Percentiles rank a stretch among this genome's conserved stretches.
These are phyloP conservation scores for Pangasius mekongensis DNA, from an alignment of 2,797 vertebrate genomes.

Conservation along the genomic window DNA sequence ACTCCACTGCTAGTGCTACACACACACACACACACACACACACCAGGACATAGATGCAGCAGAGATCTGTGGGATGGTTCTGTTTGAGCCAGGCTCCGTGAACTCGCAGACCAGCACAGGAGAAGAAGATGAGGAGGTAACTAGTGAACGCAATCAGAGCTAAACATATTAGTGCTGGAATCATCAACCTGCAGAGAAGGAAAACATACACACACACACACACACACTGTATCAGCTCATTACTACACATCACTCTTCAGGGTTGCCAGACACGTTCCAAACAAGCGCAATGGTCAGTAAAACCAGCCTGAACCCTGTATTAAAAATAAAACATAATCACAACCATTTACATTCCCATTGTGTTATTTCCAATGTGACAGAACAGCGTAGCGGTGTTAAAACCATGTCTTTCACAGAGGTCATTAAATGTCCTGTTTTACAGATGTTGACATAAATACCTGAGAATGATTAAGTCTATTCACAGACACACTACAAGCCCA, in stretches of 20 bases:
- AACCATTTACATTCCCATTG: neutral
- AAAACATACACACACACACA: slow-evolving; percentile 5
- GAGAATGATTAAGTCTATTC: neutral
- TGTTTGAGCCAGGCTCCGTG: slow-evolving; percentile 64
- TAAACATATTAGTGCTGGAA: slow-evolving; percentile 56
- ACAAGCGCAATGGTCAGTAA: neutral
- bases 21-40: slow-evolving; percentile 20
- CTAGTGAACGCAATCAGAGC: slow-evolving; percentile 66
- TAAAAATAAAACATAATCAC: neutral
- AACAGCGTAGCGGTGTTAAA: neutral
- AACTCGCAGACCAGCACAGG: slow-evolving; percentile 59
- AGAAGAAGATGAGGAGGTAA: slow-evolving; percentile 68
- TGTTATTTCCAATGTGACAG: neutral
- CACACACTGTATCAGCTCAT: neutral
- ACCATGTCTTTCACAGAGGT: neutral
- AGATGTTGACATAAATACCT: neutral
- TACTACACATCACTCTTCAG: neutral
- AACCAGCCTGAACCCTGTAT: neutral
- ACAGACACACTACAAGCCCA: neutral
- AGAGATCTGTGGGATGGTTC: slow-evolving; percentile 68
- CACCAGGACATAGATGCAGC: slow-evolving; percentile 74
- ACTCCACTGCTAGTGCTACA: slow-evolving; percentile 49
- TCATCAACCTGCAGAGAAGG: slow-evolving; percentile 47
- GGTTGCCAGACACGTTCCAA: neutral
- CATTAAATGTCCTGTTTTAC: neutral